A percentile compares a stretch with the other conserved stretches of the same genome.
Conservation (phyloP, 1,140 invertebrate species). For the Atta texana region DNA sequence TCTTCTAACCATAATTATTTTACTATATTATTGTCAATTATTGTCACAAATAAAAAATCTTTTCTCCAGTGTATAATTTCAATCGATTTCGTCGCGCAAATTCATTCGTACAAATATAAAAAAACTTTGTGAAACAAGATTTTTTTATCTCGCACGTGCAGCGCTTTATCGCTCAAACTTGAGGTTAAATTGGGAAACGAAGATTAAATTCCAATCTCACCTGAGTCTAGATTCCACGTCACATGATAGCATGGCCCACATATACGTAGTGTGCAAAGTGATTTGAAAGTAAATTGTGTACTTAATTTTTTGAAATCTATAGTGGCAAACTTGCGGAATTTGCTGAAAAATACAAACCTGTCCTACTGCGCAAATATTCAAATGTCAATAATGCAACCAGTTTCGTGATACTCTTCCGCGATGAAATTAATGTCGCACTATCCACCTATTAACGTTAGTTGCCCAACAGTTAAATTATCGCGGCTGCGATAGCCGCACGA, state of each 20-base stretch:
- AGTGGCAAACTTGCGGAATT: not conserved
- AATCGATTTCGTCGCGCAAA: not conserved
- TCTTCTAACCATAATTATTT: too few relatives aligned
- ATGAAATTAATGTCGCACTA: conserved; percentile 26
- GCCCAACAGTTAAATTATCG: conserved; percentile 47
- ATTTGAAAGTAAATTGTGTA: not conserved
- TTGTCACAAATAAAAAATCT: too few relatives aligned
- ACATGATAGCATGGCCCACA: not conserved
- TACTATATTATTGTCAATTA: too few relatives aligned
- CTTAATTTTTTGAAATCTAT: conserved; percentile 15
- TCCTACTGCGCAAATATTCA: conserved; percentile 17
- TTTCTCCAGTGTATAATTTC: not conserved
- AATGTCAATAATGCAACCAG: conserved; percentile 34
- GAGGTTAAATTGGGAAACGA: not conserved
- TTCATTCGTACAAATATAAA: not conserved
- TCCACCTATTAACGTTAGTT: conserved; percentile 59
- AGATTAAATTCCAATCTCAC: not conserved
- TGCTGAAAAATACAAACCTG: conserved; percentile 34
- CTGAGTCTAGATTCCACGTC: not conserved
- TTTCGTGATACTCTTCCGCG: conserved; percentile 40
- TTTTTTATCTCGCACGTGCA: not conserved
- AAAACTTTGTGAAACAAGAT: not conserved
- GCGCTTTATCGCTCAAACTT: not conserved
- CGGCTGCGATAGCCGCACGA: not conserved
- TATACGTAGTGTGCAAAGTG: not conserved